phyloP scores from a whole-genome alignment of 2,888 invertebrate species.

The Fissipunctia ypsillon region DNA sequence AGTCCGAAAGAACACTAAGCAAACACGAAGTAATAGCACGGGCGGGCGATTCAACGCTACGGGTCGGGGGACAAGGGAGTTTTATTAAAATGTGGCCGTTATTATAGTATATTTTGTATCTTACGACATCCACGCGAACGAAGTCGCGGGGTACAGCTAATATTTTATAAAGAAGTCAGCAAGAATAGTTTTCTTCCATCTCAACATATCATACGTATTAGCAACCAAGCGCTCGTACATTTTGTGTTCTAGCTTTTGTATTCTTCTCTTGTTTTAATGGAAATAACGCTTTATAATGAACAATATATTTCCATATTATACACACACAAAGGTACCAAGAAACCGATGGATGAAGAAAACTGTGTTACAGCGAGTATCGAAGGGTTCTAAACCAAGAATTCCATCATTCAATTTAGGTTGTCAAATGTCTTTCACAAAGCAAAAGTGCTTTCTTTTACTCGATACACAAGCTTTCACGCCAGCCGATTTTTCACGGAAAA shows the following conservation, averaged over 20 bases:
- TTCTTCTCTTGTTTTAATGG: background rate
- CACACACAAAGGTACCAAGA: background rate
- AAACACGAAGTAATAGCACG: too few species aligned
- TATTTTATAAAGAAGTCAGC: too few species aligned
- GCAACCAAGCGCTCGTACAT: too few species aligned
- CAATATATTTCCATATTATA: background rate
- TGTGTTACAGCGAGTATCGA: background rate
- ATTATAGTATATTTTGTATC: too few species aligned
- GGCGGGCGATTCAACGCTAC: too few species aligned
- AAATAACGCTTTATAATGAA: background rate
- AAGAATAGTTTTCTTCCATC: too few species aligned
- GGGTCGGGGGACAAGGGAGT: too few species aligned
- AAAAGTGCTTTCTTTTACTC: slow-evolving; percentile 35
- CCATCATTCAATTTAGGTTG: slow-evolving; percentile 48
- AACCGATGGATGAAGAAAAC: background rate
- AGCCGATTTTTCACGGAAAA: slow-evolving; percentile 26
- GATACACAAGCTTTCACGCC: background rate
- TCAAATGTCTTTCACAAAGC: slow-evolving; percentile 29
- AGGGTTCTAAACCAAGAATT: background rate
- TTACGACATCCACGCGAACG: too few species aligned
- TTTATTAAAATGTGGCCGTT: too few species aligned
- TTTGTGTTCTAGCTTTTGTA: background rate
- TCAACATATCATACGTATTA: too few species aligned
- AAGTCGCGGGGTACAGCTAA: too few species aligned
- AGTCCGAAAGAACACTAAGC: too few species aligned